phyloP scores from a whole-genome alignment of 2,113 vertebrate species.

The Daboia siamensis region DNA sequence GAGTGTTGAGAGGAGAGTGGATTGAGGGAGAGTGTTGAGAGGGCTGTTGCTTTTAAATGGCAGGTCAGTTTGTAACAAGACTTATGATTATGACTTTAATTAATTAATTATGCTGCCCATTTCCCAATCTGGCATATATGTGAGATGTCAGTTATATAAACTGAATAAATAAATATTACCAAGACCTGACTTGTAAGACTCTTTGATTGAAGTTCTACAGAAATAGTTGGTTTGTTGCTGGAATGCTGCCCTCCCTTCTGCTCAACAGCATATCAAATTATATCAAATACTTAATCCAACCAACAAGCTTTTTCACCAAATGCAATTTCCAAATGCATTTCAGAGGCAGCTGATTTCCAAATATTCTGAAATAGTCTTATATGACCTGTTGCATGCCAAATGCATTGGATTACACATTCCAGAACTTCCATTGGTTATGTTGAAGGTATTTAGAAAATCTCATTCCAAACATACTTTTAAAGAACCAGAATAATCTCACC shows the following conservation, averaged over 20 bases:
- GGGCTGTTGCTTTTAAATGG: not conserved
- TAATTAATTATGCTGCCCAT: not conserved
- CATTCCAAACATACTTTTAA: not conserved
- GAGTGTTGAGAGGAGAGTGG: not conserved
- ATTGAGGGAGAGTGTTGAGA: not conserved
- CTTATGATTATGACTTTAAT: not conserved
- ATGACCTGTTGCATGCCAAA: not conserved
- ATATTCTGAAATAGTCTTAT: not conserved
- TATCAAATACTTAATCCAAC: not conserved
- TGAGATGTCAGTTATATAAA: not conserved
- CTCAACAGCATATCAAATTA: not conserved
- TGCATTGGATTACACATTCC: not conserved
- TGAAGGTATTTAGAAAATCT: not conserved
- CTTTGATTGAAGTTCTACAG: not conserved
- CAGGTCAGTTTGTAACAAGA: not conserved
- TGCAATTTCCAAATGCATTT: not conserved
- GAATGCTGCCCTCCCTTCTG: not conserved
- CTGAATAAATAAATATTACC: not conserved
- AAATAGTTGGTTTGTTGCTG: not conserved
- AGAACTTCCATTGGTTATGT: not conserved
- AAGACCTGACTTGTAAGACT: not conserved
- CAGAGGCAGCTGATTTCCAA: not conserved
- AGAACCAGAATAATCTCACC: not conserved
- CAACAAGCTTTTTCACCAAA: not conserved
- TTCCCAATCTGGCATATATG: not conserved